A percentile compares a stretch with the other conserved stretches of the same genome.
phyloP scores from a whole-genome alignment of 2,888 invertebrate genomes.

The Scaptomyza parva region DNA sequence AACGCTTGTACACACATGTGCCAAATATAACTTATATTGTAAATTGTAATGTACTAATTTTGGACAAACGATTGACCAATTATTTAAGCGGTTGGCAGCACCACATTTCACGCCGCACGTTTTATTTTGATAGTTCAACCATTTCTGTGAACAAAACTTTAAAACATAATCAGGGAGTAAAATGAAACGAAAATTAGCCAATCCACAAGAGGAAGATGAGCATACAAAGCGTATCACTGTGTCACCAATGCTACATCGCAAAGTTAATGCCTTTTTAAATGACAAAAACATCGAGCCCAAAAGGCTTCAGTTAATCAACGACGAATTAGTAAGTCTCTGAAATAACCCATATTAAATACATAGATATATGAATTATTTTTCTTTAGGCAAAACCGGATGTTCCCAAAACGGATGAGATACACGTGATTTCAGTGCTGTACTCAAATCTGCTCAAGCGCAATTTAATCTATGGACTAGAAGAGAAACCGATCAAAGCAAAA shows the following conservation, averaged over 20 bases:
- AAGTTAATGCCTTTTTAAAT: conserved; percentile 90
- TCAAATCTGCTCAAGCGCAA: conserved; percentile 88
- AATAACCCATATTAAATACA: background rate
- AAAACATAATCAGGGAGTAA: conserved; percentile 1
- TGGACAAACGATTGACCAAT: conserved; percentile 19
- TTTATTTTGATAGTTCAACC: conserved; percentile 26
- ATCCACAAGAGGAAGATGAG: background rate
- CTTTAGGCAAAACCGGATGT: conserved; percentile 57
- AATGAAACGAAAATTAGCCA: conserved; percentile 18
- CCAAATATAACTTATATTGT: background rate
- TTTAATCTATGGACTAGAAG: background rate
- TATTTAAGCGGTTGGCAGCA: conserved; percentile 41
- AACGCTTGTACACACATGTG: conserved; percentile 85
- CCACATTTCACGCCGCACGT: conserved; percentile 41
- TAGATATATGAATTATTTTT: conserved; percentile 9
- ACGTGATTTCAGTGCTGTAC: conserved; percentile 90
- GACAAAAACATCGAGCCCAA: conserved; percentile 87
- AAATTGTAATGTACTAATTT: conserved; percentile 82
- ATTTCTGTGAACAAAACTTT: background rate
- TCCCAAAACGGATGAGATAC: conserved; percentile 82
- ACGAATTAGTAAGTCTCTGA: conserved; percentile 87
- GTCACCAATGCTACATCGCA: conserved; percentile 86
- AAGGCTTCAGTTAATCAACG: conserved; percentile 88
- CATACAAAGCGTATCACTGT: conserved; percentile 18
- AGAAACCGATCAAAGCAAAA: background rate